phyloP scores from a whole-genome alignment of 2,888 invertebrate genomes.

The Carcina quercana region DNA sequence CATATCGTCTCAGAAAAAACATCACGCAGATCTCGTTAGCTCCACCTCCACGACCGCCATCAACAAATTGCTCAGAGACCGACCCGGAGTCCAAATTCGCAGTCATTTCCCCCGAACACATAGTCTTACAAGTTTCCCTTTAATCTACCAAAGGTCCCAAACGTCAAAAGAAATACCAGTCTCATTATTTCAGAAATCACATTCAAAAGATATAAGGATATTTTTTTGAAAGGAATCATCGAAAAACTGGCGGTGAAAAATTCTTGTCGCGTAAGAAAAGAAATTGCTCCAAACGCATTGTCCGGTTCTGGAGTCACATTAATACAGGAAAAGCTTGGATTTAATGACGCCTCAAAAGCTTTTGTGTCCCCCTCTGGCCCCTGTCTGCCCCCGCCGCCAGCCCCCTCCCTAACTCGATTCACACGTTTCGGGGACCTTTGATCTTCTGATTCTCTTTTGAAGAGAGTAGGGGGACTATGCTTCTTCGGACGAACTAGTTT shows the following conservation, averaged over 20 bases:
- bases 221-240: slow-evolving; percentile 37
- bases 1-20: no score
- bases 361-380: slow-evolving; percentile 28
- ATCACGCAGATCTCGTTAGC: no score
- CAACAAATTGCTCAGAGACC: no score
- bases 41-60: no score
- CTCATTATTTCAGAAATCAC: slow-evolving; percentile 40
- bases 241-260: slow-evolving; percentile 21
- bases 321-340: slow-evolving; percentile 35
- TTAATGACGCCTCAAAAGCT: slow-evolving; percentile 45
- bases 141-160: slow-evolving; percentile 18
- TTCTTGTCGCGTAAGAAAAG: slow-evolving; percentile 26
- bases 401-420: slow-evolving; percentile 35
- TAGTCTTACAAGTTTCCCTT: slow-evolving; percentile 2
- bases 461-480: slow-evolving; percentile 18
- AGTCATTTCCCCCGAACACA: no score
- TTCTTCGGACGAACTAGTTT: background rate
- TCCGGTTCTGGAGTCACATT: slow-evolving; percentile 29
- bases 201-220: slow-evolving; percentile 40
- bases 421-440: slow-evolving; percentile 48
- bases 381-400: slow-evolving; percentile 12
- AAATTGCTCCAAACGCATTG: slow-evolving; percentile 25
- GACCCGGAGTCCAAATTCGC: no score
- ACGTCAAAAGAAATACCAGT: slow-evolving; percentile 11
- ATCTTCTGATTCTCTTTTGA: slow-evolving; percentile 36